A percentile compares a stretch with the other conserved stretches of the same genome.
These are phyloP conservation scores for Corythoichthys haematopterus DNA, from an alignment of 2,113 vertebrate species.

Conservation along the genomic window DNA sequence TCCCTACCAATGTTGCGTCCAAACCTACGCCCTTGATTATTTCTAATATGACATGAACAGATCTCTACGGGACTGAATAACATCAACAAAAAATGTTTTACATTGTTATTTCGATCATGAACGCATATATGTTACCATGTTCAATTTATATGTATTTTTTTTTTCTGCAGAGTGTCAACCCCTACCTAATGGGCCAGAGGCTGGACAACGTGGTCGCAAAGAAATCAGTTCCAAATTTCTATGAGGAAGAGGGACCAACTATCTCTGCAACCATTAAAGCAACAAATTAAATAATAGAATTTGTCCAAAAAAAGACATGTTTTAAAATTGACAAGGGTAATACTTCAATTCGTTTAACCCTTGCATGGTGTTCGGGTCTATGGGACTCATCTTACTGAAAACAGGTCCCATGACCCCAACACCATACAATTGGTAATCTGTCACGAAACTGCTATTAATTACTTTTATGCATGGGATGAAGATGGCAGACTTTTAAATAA, in stretches of 20 bases:
- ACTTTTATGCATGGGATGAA: background rate
- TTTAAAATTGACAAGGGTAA: too few species aligned
- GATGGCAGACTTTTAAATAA: background rate
- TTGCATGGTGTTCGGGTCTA: background rate
- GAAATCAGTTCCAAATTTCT: slow-evolving; percentile 93
- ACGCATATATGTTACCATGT: background rate
- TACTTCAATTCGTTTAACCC: too few species aligned
- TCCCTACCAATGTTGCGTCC: too few species aligned
- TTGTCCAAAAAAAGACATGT: too few species aligned
- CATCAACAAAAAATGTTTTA: slow-evolving; percentile 1
- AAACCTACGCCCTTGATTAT: too few species aligned
- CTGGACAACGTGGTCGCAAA: slow-evolving; percentile 96
- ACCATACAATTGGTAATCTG: background rate
- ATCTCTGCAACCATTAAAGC: slow-evolving; percentile 44
- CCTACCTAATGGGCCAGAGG: slow-evolving; percentile 89
- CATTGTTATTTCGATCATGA: background rate
- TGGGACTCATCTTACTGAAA: background rate
- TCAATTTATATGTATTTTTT: background rate
- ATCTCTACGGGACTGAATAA: background rate
- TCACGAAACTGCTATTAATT: background rate
- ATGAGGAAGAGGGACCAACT: slow-evolving; percentile 76
- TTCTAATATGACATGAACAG: slow-evolving; percentile 17
- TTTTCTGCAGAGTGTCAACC: slow-evolving; percentile 84
- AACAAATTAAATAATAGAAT: slow-evolving; percentile 37
- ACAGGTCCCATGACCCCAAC: background rate